Evolutionary conservation across 2,797 vertebrate genomes (phyloP), one percentile per base, ranked within the genome.

Genomic region (Alcedo quadribrachys): DNA sequence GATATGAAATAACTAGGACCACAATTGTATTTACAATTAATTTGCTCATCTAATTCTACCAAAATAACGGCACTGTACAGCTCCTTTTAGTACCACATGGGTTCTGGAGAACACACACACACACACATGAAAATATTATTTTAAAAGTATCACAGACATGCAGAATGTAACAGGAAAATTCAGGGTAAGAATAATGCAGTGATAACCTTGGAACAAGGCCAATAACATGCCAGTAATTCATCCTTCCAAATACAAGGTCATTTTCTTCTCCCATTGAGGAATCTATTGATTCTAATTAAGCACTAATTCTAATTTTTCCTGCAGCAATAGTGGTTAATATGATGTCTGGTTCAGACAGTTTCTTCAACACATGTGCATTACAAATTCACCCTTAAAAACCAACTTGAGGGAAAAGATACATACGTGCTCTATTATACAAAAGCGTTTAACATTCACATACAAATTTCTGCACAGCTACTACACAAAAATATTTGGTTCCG

Each of bases 251-350:
- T 24, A 68, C 78, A 95, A 96, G 94, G 95, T 92, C 83, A 91
- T 94, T 87, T 93, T 93, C 65, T 71, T 53, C 51, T 79, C 83
- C 92, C 68, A 46, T 15, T 50, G 69, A 55, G 37, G 33, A 69
- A 85, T 24, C 20, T 81, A 96, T 96, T 81, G 96, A 95, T 96
- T 90, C 63, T 84, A 95, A 95, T 95, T 95, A 95, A 94, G 69
- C 67, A 93, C 51, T 40, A 40, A 40, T 40, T 40, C 37, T 40
- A 83, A 35, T 80, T 89, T 94, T 57, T 95, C 95, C 95, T 85
- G 67, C 81, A 94, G 91, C 84, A 12, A 65, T 30, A 83, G 37
- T n/a, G 15, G 63, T 85, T 89, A 78, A 76, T 87, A 66, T 21
- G 33, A 53, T 53, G 78, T 89, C 85, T 84, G 45, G 57, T 75